These are phyloP conservation scores for Petromus typicus DNA, from an alignment of 2,113 vertebrate species.

Conservation along the genomic window DNA sequence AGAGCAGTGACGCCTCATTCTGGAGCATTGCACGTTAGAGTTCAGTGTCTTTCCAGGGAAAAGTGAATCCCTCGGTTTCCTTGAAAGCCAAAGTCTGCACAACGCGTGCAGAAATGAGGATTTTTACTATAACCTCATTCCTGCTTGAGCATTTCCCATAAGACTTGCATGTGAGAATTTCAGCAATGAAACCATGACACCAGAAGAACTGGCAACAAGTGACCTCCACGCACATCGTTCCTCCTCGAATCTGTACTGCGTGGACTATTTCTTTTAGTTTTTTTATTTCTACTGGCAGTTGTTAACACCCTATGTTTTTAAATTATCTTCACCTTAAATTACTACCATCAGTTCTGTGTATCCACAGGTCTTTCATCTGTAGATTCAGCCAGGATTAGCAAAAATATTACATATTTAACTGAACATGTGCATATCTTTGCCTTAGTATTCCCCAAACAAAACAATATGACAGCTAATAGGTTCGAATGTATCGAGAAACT, in stretches of 20 bases:
- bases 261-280: neutral
- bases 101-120: neutral
- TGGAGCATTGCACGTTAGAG: neutral
- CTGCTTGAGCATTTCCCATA: neutral
- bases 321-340: neutral
- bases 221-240: too few relatives aligned
- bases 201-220: neutral
- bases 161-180: neutral
- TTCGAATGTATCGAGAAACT: neutral
- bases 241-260: neutral
- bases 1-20: neutral
- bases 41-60: neutral
- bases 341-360: neutral
- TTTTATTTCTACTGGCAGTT: neutral
- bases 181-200: neutral
- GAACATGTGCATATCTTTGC: neutral
- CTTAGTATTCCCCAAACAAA: neutral
- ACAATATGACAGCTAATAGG: neutral
- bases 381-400: neutral
- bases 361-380: neutral
- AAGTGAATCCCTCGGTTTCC: neutral
- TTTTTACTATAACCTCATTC: conserved; percentile 32
- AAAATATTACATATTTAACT: neutral
- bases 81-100: neutral
- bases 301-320: neutral